These are phyloP conservation scores for Autographa pulchrina DNA, from an alignment of 2,888 invertebrate genomes.

Conservation along the genomic window DNA sequence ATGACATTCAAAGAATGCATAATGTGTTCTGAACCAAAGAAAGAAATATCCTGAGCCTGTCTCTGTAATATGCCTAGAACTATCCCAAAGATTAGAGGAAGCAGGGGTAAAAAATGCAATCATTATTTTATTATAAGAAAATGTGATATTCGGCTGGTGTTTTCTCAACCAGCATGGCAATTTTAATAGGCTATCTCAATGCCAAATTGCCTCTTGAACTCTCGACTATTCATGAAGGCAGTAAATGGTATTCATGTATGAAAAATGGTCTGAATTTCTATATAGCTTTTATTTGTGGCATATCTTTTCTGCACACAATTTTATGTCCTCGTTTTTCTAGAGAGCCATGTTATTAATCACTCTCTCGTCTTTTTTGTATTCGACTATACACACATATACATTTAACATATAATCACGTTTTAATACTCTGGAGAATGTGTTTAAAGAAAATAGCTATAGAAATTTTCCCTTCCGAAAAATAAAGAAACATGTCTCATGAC, in stretches of 20 bases:
- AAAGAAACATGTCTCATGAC: no score
- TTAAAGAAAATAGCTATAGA: no score
- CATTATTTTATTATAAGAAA: background rate
- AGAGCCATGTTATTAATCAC: background rate
- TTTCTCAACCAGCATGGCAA: background rate
- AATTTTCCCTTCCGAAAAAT: background rate
- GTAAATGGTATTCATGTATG: background rate
- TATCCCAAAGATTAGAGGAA: background rate
- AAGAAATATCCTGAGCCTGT: no score
- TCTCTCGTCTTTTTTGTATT: background rate
- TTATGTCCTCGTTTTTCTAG: background rate
- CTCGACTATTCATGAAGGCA: background rate
- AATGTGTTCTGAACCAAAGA: background rate
- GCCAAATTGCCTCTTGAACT: constrained; percentile 1
- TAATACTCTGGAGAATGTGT: background rate
- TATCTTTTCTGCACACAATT: background rate
- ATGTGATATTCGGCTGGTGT: background rate
- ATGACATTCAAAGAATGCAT: background rate
- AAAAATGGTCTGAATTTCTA: background rate
- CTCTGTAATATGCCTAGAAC: no score
- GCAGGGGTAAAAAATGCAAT: background rate
- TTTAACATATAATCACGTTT: background rate
- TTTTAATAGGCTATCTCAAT: constrained; percentile 1
- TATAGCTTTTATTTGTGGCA: background rate
- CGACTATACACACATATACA: no score